Evolutionary conservation across 2,113 vertebrate genomes (phyloP), one percentile per base, ranked within the genome.

Genomic region (Myotis yumanensis): DNA sequence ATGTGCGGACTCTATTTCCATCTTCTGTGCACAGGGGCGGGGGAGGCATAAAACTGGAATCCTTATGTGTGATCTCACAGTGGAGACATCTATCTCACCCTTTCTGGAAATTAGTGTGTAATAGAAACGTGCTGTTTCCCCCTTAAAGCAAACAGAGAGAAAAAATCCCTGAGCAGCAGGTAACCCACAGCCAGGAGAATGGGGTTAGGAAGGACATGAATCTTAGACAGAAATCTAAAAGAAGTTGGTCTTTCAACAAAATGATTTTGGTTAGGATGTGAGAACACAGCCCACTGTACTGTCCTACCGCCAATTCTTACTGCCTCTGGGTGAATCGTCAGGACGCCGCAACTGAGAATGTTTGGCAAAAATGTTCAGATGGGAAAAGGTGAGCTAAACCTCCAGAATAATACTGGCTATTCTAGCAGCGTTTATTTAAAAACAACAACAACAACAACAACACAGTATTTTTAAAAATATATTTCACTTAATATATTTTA

Each of bases 191-290:
- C 46, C 66, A 75, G 66, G 2, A 95, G 35, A 89, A 80, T 20
- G 37, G 30, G 17, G 43, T 69, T 85, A 85, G 71, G 46, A 30
- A 93, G 54, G 20, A 83, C 25, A 32, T 48, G 30, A 73, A 46
- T 48, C 64, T 93, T 88, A 89, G 66, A 66, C 30, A 89, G 43
- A 93, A 43, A 79, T 68, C 28, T 82, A 81, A 93, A 95, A 83
- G 79, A 91, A 17, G 17, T 32, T 86, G 22, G 37, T 30, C 69
- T 80, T 92, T 64, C 64, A 94, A 93, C 43, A 94, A 91, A 89
- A 84, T 82, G 71, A 86, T 91, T 94, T 77, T 57, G 35, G 7
- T 83, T 95, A 89, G 57, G 57, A 95, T 86, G 86, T 68, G 72
- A 77, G 88, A 95, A 87, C 83, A 68, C 25, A 86, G 11, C 28